Percentiles rank a stretch among this genome's conserved stretches.
Conservation (phyloP, 2,113 vertebrate genomes). For the Ptyas mucosa region DNA sequence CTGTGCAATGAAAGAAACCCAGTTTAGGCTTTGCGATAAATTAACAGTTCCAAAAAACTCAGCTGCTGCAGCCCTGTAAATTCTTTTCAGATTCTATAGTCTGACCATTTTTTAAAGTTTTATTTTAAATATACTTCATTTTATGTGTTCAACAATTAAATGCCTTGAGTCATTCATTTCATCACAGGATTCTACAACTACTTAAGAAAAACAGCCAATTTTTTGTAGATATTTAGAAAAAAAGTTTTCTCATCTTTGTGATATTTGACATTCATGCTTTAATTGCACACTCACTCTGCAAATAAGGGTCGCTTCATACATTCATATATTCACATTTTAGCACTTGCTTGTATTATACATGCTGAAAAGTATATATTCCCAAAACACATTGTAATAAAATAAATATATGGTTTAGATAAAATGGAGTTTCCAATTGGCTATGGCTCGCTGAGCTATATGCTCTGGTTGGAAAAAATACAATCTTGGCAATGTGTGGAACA, state of each 20-base stretch:
- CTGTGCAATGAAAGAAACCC: slow-evolving; percentile 76
- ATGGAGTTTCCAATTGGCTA: background rate
- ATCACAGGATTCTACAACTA: slow-evolving; percentile 56
- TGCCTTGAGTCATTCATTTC: slow-evolving; percentile 82
- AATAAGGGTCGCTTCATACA: slow-evolving; percentile 12
- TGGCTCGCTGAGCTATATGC: background rate
- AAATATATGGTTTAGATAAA: slow-evolving; percentile 13
- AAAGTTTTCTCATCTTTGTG: slow-evolving; percentile 44
- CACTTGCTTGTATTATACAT: background rate
- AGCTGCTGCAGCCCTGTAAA: slow-evolving; percentile 86
- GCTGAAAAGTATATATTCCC: background rate
- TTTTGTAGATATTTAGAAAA: slow-evolving; percentile 50
- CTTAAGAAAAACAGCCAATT: slow-evolving; percentile 50
- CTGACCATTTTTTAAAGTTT: slow-evolving; percentile 79
- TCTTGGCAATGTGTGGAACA: slow-evolving; percentile 2
- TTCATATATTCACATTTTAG: slow-evolving; percentile 11
- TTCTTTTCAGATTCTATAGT: slow-evolving; percentile 86
- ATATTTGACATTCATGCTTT: slow-evolving; percentile 40
- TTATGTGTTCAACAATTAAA: slow-evolving; percentile 92
- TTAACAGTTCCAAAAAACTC: slow-evolving; percentile 84
- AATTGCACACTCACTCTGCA: slow-evolving; percentile 30
- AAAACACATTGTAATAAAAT: slow-evolving; percentile 2
- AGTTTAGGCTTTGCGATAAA: slow-evolving; percentile 78
- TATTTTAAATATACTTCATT: slow-evolving; percentile 95
- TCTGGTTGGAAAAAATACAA: background rate